These are phyloP conservation scores for Myotis pilosus DNA, from an alignment of 2,797 vertebrate species.

Conservation along the genomic window DNA sequence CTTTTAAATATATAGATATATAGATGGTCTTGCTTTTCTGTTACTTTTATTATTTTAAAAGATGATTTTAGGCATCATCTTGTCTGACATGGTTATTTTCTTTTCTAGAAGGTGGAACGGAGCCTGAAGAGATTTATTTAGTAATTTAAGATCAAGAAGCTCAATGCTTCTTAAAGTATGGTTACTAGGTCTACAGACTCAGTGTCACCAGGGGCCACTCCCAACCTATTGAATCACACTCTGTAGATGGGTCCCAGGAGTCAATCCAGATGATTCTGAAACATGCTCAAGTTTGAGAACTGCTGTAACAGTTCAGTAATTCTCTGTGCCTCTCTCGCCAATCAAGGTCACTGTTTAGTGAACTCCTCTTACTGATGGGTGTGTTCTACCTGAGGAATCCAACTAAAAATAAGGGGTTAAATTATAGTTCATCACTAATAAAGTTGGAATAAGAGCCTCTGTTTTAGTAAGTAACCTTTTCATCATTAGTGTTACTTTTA, in stretches of 20 bases:
- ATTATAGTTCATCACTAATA: not conserved
- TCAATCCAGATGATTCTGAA: not conserved
- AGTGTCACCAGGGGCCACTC: not conserved
- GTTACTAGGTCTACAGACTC: not conserved
- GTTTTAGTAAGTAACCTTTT: not conserved
- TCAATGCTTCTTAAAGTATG: not conserved
- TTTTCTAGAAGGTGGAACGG: not conserved
- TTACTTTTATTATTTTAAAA: not conserved
- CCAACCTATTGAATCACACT: not conserved
- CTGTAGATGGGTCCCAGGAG: not conserved
- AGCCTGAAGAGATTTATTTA: not conserved
- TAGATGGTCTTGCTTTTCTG: not conserved
- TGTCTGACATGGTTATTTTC: not conserved
- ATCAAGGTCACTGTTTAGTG: not conserved
- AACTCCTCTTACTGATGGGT: not conserved
- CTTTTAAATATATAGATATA: too few species aligned
- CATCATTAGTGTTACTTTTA: not conserved
- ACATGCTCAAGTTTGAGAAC: not conserved
- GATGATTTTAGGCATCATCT: not conserved
- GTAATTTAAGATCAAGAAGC: not conserved
- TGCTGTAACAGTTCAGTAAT: not conserved
- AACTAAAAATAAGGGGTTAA: not conserved
- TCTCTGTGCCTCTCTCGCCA: not conserved
- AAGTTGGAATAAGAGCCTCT: not conserved
- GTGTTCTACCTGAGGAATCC: not conserved